phyloP scores from a whole-genome alignment of 2,113 vertebrate species.

The Pomatorhinus ruficollis region DNA sequence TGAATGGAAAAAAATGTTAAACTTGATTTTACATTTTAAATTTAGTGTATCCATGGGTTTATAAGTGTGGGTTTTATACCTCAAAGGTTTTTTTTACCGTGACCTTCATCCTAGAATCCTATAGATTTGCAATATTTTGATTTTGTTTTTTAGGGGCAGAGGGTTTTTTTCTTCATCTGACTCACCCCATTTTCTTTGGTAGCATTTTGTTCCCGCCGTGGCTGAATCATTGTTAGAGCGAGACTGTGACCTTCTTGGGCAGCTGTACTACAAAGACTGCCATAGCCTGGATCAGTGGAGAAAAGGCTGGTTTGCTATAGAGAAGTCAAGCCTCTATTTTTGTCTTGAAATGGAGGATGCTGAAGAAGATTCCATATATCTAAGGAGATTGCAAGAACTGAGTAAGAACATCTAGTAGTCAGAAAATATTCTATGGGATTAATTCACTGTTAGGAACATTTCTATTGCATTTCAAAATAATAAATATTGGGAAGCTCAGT shows the following conservation, averaged over 20 bases:
- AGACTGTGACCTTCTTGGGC: slow-evolving; percentile 87
- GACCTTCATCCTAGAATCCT: background rate
- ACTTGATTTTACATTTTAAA: background rate
- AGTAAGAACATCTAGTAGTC: slow-evolving; percentile 78
- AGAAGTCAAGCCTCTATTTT: slow-evolving; percentile 85
- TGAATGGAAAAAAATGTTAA: background rate
- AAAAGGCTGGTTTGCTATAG: slow-evolving; percentile 90
- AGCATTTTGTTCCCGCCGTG: slow-evolving; percentile 87
- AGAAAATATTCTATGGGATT: background rate
- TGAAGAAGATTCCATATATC: slow-evolving; percentile 82
- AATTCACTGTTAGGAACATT: background rate
- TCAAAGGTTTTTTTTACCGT: background rate
- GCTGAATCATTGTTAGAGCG: slow-evolving; percentile 80
- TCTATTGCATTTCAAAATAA: background rate
- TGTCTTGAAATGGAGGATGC: slow-evolving; percentile 76
- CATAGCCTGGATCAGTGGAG: slow-evolving; percentile 91
- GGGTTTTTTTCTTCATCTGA: slow-evolving; percentile 14
- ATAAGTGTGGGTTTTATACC: background rate
- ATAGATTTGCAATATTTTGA: background rate
- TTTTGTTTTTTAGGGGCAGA: background rate
- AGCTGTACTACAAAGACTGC: slow-evolving; percentile 91
- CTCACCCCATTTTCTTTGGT: slow-evolving; percentile 64
- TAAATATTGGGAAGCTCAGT: background rate
- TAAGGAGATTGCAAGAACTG: slow-evolving; percentile 91
- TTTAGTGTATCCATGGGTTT: background rate